phyloP scores from a whole-genome alignment of 1,140 invertebrate genomes.

The Thaumetopoea pityocampa region DNA sequence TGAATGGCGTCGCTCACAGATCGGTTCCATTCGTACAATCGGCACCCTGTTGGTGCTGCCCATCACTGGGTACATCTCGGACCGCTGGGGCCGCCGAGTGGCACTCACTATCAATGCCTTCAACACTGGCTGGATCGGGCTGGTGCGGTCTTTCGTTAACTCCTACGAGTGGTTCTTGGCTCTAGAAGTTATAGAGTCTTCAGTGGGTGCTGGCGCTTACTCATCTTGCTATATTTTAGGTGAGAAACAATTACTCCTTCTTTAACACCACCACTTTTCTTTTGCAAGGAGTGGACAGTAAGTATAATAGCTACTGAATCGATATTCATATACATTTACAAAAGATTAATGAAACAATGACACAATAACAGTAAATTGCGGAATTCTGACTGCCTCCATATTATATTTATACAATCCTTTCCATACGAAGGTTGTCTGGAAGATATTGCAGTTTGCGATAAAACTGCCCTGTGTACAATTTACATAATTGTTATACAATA shows the following conservation, averaged over 20 bases:
- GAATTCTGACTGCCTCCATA: too few species aligned
- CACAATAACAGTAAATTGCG: too few species aligned
- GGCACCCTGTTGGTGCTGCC: conserved; percentile 83
- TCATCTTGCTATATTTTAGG: conserved; percentile 70
- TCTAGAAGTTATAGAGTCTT: conserved; percentile 81
- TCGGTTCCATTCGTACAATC: conserved; percentile 83
- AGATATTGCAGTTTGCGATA: too few species aligned
- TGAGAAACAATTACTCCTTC: conserved; percentile 21
- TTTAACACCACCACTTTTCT: too few species aligned
- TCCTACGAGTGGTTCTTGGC: conserved; percentile 80
- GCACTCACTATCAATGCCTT: conserved; percentile 79
- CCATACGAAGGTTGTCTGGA: too few species aligned
- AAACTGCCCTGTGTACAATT: too few species aligned
- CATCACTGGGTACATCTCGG: conserved; percentile 81
- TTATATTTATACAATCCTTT: too few species aligned
- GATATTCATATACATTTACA: too few species aligned
- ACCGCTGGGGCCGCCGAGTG: conserved; percentile 79
- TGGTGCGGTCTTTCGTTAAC: conserved; percentile 80
- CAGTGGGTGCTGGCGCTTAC: conserved; percentile 66
- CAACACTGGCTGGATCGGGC: conserved; percentile 77
- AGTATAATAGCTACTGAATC: too few species aligned
- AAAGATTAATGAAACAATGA: too few species aligned
- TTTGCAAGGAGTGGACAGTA: too few species aligned
- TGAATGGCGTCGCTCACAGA: conserved; percentile 82
- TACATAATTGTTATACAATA: too few species aligned